phyloP scores from a whole-genome alignment of 2,797 vertebrate species.

The Tachyglossus aculeatus region DNA sequence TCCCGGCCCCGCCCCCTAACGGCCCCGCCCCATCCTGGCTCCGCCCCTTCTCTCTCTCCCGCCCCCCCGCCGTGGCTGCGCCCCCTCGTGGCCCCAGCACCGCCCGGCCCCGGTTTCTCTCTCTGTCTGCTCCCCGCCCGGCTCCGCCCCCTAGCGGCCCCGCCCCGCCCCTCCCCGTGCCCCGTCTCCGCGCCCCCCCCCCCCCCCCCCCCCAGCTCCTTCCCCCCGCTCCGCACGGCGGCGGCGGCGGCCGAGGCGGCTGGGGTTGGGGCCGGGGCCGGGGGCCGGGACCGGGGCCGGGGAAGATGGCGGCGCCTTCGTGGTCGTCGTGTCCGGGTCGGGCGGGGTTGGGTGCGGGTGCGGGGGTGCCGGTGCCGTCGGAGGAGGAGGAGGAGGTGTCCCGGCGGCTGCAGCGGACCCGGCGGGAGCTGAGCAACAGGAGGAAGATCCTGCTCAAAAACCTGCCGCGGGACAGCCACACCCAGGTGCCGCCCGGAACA shows the following conservation, averaged over 20 bases:
- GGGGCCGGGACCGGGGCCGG: constrained; percentile 10
- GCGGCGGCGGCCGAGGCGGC: constrained; percentile 13
- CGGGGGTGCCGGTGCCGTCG: neutral
- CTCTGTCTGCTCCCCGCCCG: neutral
- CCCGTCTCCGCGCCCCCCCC: constrained; percentile 54
- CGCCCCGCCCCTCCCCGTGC: constrained; percentile 48
- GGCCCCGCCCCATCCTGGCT: too few relatives aligned
- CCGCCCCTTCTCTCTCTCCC: too few relatives aligned
- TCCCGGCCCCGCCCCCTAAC: too few relatives aligned
- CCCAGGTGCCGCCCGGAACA: constrained; percentile 82
- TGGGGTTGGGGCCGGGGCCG: constrained; percentile 3
- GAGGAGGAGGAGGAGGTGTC: constrained; percentile 82
- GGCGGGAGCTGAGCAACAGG: constrained; percentile 91
- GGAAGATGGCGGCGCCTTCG: too few relatives aligned
- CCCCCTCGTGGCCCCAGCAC: neutral
- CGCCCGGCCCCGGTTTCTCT: neutral
- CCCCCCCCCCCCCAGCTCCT: neutral
- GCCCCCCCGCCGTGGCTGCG: neutral
- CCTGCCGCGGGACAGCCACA: constrained; percentile 89
- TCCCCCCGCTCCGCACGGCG: constrained; percentile 22
- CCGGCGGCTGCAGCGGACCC: constrained; percentile 85
- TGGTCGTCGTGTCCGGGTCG: constrained; percentile 11
- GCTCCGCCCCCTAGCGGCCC: neutral
- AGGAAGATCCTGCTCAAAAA: constrained; percentile 94
- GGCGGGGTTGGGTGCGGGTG: neutral